Conservation (phyloP, 2,888 invertebrate species). For the Nemurella pictetii region DNA sequence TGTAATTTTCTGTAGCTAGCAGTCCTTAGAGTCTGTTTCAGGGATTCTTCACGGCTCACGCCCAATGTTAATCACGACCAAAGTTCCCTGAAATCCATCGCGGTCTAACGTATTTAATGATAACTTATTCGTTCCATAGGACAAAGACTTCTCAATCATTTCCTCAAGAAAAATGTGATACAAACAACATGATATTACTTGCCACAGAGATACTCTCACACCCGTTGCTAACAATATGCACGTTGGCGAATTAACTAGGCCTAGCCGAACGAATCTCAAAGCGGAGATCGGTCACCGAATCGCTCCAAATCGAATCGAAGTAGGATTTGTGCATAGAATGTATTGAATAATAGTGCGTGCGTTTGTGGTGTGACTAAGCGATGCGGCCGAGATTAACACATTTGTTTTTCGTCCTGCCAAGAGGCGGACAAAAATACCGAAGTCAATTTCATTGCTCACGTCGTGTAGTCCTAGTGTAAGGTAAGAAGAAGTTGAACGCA, state of each 20-base stretch:
- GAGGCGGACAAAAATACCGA: conserved; percentile 28
- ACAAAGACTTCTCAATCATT: neutral
- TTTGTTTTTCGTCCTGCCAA: conserved; percentile 25
- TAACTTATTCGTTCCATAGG: neutral
- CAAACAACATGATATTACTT: neutral
- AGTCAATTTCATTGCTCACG: conserved; percentile 41
- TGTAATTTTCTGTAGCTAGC: neutral
- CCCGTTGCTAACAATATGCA: neutral
- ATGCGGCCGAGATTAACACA: neutral
- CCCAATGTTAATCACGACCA: neutral
- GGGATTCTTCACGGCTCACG: neutral
- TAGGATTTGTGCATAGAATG: neutral
- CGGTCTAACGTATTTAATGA: neutral
- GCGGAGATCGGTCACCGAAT: neutral
- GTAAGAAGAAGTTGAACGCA: neutral
- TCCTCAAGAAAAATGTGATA: neutral
- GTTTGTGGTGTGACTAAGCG: neutral
- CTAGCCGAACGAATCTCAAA: no score
- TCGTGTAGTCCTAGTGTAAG: conserved; percentile 32
- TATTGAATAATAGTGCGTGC: neutral
- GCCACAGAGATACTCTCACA: neutral
- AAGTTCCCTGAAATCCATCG: neutral
- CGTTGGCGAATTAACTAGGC: neutral
- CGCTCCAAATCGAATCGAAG: neutral
- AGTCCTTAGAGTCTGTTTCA: neutral